Base-by-base conservation (phyloP, 2,797 vertebrate species). In the Epinephelus coioides region DNA sequence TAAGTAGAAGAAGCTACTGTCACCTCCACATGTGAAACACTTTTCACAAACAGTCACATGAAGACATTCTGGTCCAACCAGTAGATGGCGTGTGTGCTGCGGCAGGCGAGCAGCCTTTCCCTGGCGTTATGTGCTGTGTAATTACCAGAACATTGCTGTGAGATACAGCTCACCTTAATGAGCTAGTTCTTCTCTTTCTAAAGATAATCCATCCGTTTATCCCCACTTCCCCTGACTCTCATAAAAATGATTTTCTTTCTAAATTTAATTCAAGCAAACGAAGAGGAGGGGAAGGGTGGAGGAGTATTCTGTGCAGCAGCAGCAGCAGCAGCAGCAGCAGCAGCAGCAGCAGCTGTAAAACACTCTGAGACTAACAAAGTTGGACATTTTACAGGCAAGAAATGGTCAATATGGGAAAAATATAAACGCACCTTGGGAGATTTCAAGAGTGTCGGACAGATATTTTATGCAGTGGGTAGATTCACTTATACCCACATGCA, bases 161-260 rank as follows among this genome's bases (percentile, higher is more conserved):
- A 92, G 91, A 94, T 92, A 88, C 86, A 87, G 91, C 85, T 91
- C 90, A 94, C 93, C 93, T 94, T 95, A 94, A 95, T 94, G 93
- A 95, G 91, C 92, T 86, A 88, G 84, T 92, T 89, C 81, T 88
- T 92, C 89, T 93, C 91, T 91, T 93, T 91, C 91, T 84, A 89
- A 91, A 92, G 91, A 92, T 93, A 93, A 94, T 93, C 90, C 90
- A 92, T 86, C 90, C 90, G 73, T 91, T 94, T 94, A 94, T 93
- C 87, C 92, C 83, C 73, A 73, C 81, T 94, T 94, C 94, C 93
- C 94, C 82, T 84, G 93, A 88, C 92, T 93, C 93, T 93, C 93
- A 91, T 95, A 93, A 94, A 93, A 94, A 92, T 90, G 69, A 93
- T 94, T 92, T 93, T 91, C 87, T 89, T 90, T 91, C 90, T 91